Evolutionary conservation across 1,140 invertebrate species (phyloP), one percentile per base, ranked within the genome.

Genomic region (Ooceraea biroi): DNA sequence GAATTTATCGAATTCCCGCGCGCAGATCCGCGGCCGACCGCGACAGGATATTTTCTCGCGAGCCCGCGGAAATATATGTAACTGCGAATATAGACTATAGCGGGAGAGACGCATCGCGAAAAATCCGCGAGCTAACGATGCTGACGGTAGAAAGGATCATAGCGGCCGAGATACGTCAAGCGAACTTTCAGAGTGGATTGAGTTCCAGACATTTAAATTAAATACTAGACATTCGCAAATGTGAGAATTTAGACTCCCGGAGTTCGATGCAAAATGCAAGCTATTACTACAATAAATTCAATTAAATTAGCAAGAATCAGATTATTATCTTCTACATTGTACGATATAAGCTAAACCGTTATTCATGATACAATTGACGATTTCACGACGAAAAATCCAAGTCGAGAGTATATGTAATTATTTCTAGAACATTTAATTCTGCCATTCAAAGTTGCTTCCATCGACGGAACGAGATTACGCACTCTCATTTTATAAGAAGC

Each of bases 1-100:
- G 4, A 78, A 78, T 78, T 57, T 68, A 78, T 78, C 61, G 61
- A 68, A 55, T 78, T 57, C 50, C 57, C n/a, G 36, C 58, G 57
- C 30, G 52, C 44, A 11, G 36, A 19, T 14, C 12, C 60, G 27
- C 60, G 30, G 3, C 22, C 44, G 50, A 72, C 7, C 52, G 22
- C 27, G 68, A 58, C 36, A 25, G 25, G 30, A 36, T 63, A 63
- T 50, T 50, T 36, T 77, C 58, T 30, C 19, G 27, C 30, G 60
- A 77, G 14, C n/a, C 36, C 30, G 11, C 27, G 36, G 25, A 55
- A 55, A 69, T 55, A 19, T 57, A 57, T 69, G 27, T 14, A 36
- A 66, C 5, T 55, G 22, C 22, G n/a, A 55, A 57, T 57, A 41
- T 57, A 69, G 57, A 57, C 36, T 69, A 68, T 19, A 44, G 41